Percentiles rank a stretch among this genome's conserved stretches.
phyloP scores from a whole-genome alignment of 1,140 invertebrate genomes.

The Aleiodes sp. region DNA sequence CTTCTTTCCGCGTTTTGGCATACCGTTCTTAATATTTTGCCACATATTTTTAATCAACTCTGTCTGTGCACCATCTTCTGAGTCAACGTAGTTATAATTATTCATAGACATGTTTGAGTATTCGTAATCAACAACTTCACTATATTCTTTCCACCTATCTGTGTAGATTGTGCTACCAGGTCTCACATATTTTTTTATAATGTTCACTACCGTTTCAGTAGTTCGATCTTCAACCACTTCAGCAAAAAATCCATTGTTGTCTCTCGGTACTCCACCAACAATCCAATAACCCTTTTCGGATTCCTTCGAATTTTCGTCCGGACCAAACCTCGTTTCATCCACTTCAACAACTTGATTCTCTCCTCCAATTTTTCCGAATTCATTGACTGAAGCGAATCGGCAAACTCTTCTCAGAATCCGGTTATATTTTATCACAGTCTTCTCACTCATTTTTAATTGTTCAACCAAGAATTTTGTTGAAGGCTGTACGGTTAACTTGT shows the following conservation, averaged over 20 bases:
- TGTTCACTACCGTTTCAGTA: not conserved
- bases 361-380: not conserved
- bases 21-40: not conserved
- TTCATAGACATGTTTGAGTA: not conserved
- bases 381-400: not conserved
- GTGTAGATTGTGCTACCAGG: not conserved
- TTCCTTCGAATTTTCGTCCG: not conserved
- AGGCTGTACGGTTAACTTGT: too few relatives aligned
- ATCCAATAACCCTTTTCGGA: not conserved
- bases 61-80: not conserved
- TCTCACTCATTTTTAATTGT: not conserved
- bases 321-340: not conserved
- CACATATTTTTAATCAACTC: not conserved
- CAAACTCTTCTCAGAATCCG: not conserved
- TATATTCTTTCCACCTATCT: not conserved
- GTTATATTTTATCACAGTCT: not conserved
- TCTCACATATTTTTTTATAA: not conserved
- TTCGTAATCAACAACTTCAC: not conserved
- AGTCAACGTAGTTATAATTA: not conserved
- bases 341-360: not conserved
- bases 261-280: not conserved
- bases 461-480: too few relatives aligned
- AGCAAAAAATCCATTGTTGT: not conserved
- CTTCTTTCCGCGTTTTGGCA: not conserved
- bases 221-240: not conserved